Evolutionary conservation across 2,888 invertebrate genomes (phyloP).

Genomic region (Quadriops clusia): DNA sequence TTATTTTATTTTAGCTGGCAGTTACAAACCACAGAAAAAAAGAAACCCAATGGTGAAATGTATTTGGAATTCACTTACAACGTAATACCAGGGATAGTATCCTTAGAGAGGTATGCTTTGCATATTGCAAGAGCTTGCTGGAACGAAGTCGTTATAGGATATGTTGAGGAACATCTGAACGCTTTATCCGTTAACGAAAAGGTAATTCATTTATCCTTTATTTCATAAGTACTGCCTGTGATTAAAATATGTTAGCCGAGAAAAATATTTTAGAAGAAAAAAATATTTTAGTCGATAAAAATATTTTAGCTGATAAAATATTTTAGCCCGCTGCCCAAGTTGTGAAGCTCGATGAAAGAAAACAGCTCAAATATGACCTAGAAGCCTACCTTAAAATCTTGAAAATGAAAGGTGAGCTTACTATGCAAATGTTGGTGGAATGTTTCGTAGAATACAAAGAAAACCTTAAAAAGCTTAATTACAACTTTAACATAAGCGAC

Average conservation of each 20-base stretch:
- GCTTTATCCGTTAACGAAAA: too few relatives aligned
- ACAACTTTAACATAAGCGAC: too few relatives aligned
- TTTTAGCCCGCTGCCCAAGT: slow-evolving; percentile 10
- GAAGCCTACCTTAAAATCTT: slow-evolving; percentile 27
- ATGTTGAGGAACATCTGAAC: slow-evolving; percentile 43
- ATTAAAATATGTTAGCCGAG: too few relatives aligned
- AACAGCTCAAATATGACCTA: slow-evolving; percentile 27
- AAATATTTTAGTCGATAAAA: not conserved
- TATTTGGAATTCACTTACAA: slow-evolving; percentile 52
- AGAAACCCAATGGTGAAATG: slow-evolving; percentile 25
- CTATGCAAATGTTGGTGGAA: slow-evolving; percentile 19
- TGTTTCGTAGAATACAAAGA: slow-evolving; percentile 13
- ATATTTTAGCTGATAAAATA: not conserved
- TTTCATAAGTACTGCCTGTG: too few relatives aligned
- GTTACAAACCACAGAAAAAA: slow-evolving; percentile 34
- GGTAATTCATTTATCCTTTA: too few relatives aligned
- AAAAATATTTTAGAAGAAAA: slow-evolving; percentile 5
- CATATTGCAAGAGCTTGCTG: slow-evolving; percentile 50
- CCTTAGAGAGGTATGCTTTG: slow-evolving; percentile 53
- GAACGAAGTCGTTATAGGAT: slow-evolving; percentile 43
- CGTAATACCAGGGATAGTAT: slow-evolving; percentile 47
- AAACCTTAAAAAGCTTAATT: slow-evolving; percentile 7
- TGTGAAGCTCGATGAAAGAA: slow-evolving; percentile 15
- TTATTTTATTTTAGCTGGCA: slow-evolving; percentile 35
- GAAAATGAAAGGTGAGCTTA: slow-evolving; percentile 22